A percentile compares a stretch with the other conserved stretches of the same genome.
phyloP scores from a whole-genome alignment of 2,888 invertebrate species.

The Hypercompe scribonia region DNA sequence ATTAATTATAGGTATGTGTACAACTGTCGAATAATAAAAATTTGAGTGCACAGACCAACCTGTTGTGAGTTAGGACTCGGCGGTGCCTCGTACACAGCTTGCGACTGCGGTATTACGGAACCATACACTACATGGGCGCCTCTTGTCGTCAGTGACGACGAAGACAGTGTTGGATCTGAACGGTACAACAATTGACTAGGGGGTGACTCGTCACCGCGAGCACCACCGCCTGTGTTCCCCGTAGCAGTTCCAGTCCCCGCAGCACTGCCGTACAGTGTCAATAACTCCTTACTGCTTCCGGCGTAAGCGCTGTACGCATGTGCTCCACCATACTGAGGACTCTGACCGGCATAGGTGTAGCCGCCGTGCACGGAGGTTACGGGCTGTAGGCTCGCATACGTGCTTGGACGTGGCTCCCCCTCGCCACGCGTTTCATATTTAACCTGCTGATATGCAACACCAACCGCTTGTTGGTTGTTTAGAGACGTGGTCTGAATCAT shows the following conservation, averaged over 20 bases:
- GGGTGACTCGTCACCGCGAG: slow-evolving; percentile 82
- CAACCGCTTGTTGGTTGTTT: slow-evolving; percentile 75
- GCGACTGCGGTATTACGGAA: slow-evolving; percentile 76
- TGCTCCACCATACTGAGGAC: slow-evolving; percentile 68
- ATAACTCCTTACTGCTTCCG: slow-evolving; percentile 63
- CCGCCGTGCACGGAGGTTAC: slow-evolving; percentile 84
- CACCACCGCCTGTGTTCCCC: slow-evolving; percentile 59
- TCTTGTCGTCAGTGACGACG: slow-evolving; percentile 85
- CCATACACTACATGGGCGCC: slow-evolving; percentile 83
- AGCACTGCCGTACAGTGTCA: slow-evolving; percentile 73
- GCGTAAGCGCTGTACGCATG: slow-evolving; percentile 56
- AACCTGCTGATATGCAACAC: slow-evolving; percentile 78
- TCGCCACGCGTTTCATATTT: slow-evolving; percentile 81
- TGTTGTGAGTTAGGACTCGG: slow-evolving; percentile 88
- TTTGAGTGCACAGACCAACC: slow-evolving; percentile 56
- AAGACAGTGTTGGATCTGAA: slow-evolving; percentile 89
- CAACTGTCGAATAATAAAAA: neutral
- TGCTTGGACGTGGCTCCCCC: slow-evolving; percentile 75
- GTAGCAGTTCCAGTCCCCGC: slow-evolving; percentile 39
- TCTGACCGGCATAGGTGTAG: slow-evolving; percentile 72
- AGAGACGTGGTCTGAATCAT: slow-evolving; percentile 77
- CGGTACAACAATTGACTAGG: slow-evolving; percentile 88
- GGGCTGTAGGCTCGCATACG: slow-evolving; percentile 89
- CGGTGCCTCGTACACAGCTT: slow-evolving; percentile 83
- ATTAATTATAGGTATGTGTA: neutral